A percentile compares a stretch with the other conserved stretches of the same genome.
phyloP scores from a whole-genome alignment of 2,888 invertebrate species.

The Microdon myrmicae region DNA sequence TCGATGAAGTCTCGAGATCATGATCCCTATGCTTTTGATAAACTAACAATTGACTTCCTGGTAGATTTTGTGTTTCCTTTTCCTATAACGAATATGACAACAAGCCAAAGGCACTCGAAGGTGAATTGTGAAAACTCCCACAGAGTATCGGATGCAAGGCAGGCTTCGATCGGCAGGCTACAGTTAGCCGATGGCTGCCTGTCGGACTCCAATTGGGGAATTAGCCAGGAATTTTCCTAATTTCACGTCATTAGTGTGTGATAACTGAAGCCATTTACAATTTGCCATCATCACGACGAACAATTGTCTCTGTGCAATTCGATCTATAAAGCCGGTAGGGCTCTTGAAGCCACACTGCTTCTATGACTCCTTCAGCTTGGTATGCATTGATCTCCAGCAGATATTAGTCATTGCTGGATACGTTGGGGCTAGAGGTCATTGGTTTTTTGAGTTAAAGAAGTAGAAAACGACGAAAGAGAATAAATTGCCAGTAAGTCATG shows the following conservation, averaged over 20 bases:
- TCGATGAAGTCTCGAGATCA: no score
- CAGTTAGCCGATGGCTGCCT: no score
- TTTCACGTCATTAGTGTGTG: constrained; percentile 66
- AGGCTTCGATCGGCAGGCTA: no score
- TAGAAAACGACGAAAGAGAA: constrained; percentile 28
- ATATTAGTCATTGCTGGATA: constrained; percentile 42
- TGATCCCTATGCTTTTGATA: no score
- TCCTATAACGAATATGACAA: no score
- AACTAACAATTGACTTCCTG: no score
- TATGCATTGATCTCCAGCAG: constrained; percentile 12
- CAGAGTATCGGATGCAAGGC: no score
- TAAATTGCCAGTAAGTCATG: constrained; percentile 39
- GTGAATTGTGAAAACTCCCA: no score
- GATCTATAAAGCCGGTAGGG: constrained; percentile 2
- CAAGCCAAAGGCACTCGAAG: no score
- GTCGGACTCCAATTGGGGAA: constrained; percentile 47
- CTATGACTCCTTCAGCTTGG: constrained; percentile 4
- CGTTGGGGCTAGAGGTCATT: constrained; percentile 39
- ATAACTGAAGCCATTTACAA: constrained; percentile 67
- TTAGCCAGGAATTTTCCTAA: constrained; percentile 57
- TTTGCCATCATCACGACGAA: constrained; percentile 67
- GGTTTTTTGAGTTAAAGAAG: constrained; percentile 43
- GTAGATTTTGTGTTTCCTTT: no score
- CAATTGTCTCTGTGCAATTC: constrained; percentile 27
- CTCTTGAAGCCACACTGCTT: not conserved